These are phyloP conservation scores for Phyto melanocephala DNA, from an alignment of 2,888 invertebrate species.

Conservation along the genomic window DNA sequence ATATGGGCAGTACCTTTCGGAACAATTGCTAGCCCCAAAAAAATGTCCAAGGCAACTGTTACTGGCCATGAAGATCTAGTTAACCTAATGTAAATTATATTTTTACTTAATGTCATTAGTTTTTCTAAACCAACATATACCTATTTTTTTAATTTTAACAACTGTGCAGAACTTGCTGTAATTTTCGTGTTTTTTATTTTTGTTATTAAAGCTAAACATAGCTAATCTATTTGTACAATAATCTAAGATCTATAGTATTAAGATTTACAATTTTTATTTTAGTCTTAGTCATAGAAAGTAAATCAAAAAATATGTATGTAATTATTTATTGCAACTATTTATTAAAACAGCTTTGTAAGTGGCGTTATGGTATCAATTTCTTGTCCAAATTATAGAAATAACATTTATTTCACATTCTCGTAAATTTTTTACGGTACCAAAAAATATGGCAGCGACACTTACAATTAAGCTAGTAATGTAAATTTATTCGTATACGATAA, in stretches of 20 bases:
- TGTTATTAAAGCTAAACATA: conserved; percentile 14
- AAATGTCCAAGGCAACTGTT: conserved; percentile 33
- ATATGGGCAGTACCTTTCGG: conserved; percentile 70
- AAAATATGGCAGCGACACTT: no score
- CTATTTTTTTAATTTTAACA: conserved; percentile 6
- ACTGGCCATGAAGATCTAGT: conserved; percentile 39
- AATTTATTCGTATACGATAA: no score
- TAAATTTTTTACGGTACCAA: no score
- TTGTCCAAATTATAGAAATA: no score
- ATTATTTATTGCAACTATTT: no score
- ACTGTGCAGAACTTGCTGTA: neutral
- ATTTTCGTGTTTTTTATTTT: conserved; percentile 17
- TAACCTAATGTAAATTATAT: conserved; percentile 51
- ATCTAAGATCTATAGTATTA: neutral
- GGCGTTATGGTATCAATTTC: no score
- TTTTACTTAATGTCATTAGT: neutral
- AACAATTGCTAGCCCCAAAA: conserved; percentile 69
- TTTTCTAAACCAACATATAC: neutral
- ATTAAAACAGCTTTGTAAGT: no score
- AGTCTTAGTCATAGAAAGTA: no score
- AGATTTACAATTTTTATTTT: neutral
- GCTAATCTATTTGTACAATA: conserved; percentile 16
- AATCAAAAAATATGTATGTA: no score
- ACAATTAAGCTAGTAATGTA: no score
- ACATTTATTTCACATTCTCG: no score